Percentiles rank a stretch among this genome's conserved stretches.
Evolutionary conservation across 2,113 vertebrate genomes (phyloP).

Genomic region (Danionella cerebrum): DNA sequence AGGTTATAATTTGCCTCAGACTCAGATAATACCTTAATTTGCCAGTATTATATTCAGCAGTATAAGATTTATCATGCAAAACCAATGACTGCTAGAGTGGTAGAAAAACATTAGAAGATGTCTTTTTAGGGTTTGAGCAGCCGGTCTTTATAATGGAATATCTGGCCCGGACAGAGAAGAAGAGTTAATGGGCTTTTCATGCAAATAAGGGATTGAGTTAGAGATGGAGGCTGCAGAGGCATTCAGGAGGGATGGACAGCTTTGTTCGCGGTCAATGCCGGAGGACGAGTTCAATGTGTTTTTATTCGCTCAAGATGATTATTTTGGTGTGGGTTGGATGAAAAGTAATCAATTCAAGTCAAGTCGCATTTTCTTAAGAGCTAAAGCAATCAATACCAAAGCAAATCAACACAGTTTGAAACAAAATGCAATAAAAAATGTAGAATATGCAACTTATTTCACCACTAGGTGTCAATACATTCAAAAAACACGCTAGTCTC

Average conservation of each 20-base stretch:
- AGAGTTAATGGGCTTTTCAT: slow-evolving; percentile 43
- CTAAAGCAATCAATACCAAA: too few species aligned
- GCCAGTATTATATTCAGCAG: background rate
- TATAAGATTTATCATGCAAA: slow-evolving; percentile 51
- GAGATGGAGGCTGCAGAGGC: slow-evolving; percentile 29
- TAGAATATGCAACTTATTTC: too few species aligned
- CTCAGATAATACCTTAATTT: slow-evolving; percentile 32
- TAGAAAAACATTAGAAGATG: slow-evolving; percentile 19
- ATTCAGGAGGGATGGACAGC: slow-evolving; percentile 41
- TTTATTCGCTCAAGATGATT: too few species aligned
- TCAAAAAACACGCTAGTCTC: too few species aligned
- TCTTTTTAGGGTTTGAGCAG: slow-evolving; percentile 18
- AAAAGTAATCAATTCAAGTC: too few species aligned
- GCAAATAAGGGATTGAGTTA: slow-evolving; percentile 50
- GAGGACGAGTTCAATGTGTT: slow-evolving; percentile 33
- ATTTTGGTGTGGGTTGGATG: too few species aligned
- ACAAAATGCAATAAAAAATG: too few species aligned
- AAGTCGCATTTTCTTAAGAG: too few species aligned
- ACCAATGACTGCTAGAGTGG: slow-evolving; percentile 24
- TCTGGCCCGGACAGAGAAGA: slow-evolving; percentile 43
- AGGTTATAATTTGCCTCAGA: slow-evolving; percentile 48
- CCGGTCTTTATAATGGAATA: slow-evolving; percentile 41
- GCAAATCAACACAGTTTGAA: too few species aligned
- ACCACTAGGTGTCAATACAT: too few species aligned
- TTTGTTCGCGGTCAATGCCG: slow-evolving; percentile 36